These are phyloP conservation scores for Drosophila neotestacea DNA, from an alignment of 2,888 invertebrate genomes.

Conservation along the genomic window DNA sequence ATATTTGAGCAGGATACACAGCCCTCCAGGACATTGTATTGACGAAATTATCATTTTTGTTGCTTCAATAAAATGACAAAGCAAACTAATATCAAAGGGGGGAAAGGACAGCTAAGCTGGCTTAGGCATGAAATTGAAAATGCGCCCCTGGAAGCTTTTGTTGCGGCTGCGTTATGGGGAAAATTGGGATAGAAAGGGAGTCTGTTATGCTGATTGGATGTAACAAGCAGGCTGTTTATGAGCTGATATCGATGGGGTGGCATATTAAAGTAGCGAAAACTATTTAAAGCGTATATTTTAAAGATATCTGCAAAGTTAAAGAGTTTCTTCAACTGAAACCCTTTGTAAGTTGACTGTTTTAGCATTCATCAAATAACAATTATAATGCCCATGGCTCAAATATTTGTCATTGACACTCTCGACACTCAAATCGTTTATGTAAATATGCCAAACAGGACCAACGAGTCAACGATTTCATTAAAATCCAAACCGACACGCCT, in stretches of 20 bases:
- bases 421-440: constrained; percentile 61
- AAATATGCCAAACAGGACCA: constrained; percentile 48
- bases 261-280: constrained; percentile 19
- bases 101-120: constrained; percentile 52
- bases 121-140: constrained; percentile 72
- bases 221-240: constrained; percentile 36
- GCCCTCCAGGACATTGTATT: constrained; percentile 59
- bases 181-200: constrained; percentile 1
- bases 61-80: constrained; percentile 78
- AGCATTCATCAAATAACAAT: constrained; percentile 52
- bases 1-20: constrained; percentile 31
- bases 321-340: not conserved
- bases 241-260: constrained; percentile 30
- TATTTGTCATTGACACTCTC: constrained; percentile 61
- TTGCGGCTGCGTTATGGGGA: constrained; percentile 8
- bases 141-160: constrained; percentile 35
- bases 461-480: constrained; percentile 47
- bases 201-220: constrained; percentile 60
- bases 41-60: constrained; percentile 76
- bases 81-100: constrained; percentile 68
- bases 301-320: not conserved
- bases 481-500: constrained; percentile 49
- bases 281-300: constrained; percentile 5
- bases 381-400: constrained; percentile 55
- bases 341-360: constrained; percentile 5